Evolutionary conservation across 1,140 invertebrate species (phyloP).

Genomic region (Maconellicoccus hirsutus): DNA sequence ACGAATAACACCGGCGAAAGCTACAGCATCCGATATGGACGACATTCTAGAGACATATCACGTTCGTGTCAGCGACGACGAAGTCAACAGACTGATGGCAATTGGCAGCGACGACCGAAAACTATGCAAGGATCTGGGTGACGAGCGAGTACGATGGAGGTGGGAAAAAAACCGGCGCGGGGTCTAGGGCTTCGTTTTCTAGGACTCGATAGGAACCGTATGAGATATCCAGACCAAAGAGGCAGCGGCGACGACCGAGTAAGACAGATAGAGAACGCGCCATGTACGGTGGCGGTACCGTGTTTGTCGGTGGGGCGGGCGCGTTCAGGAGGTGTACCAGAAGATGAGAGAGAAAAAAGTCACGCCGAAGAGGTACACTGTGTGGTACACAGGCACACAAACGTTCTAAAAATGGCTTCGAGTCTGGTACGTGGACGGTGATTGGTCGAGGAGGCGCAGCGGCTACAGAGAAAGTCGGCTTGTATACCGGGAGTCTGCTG

Average conservation of each 20-base stretch:
- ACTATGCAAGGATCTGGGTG: no score
- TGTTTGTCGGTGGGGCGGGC: no score
- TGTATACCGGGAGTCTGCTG: no score
- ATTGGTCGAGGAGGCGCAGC: background rate
- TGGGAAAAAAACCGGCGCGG: no score
- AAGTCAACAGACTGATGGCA: background rate
- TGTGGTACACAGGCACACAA: background rate
- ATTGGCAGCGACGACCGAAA: background rate
- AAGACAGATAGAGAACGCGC: no score
- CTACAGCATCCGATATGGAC: background rate
- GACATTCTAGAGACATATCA: background rate
- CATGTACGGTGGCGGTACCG: background rate
- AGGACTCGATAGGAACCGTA: no score
- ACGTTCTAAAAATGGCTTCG: background rate
- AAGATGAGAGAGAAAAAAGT: no score
- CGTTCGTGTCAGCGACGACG: background rate
- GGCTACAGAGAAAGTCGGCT: background rate
- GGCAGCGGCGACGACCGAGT: no score
- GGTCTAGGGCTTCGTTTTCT: no score
- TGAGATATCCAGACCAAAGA: no score
- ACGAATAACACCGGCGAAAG: background rate
- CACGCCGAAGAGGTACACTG: background rate
- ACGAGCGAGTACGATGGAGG: no score
- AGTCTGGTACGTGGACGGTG: background rate
- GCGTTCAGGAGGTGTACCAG: no score